These are phyloP conservation scores for Synergus japonicus DNA, from an alignment of 2,888 invertebrate genomes.

Conservation along the genomic window DNA sequence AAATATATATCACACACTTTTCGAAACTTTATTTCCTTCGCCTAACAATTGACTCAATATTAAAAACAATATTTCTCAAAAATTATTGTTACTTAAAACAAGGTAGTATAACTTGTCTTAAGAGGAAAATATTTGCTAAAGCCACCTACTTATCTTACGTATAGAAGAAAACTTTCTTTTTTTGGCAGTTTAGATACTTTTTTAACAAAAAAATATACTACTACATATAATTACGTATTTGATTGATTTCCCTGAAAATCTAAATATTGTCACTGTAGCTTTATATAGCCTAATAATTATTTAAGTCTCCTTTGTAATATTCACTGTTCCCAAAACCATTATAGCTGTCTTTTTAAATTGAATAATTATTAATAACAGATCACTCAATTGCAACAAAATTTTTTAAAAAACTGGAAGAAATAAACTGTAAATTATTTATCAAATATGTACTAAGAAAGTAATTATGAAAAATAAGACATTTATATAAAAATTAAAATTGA, in stretches of 20 bases:
- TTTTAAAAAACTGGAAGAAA: background rate
- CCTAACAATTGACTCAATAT: background rate
- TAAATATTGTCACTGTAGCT: background rate
- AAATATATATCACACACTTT: background rate
- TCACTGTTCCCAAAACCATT: background rate
- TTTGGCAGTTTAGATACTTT: background rate
- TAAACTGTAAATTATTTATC: background rate
- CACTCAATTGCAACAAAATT: background rate
- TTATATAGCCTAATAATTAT: background rate
- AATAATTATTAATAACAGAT: background rate
- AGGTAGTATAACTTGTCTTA: background rate
- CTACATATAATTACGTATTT: background rate
- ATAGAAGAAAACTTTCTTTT: background rate
- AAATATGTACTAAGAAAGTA: background rate
- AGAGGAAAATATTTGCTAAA: background rate
- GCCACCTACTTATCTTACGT: background rate
- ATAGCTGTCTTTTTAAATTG: background rate
- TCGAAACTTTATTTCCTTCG: background rate
- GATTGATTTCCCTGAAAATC: background rate
- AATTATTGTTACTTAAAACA: background rate
- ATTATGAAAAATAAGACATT: too few species aligned
- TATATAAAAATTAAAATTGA: too few species aligned
- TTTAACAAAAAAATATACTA: background rate
- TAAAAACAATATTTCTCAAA: background rate
- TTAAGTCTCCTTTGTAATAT: background rate